phyloP scores from a whole-genome alignment of 2,888 invertebrate species.

The Tetragnatha montana region DNA sequence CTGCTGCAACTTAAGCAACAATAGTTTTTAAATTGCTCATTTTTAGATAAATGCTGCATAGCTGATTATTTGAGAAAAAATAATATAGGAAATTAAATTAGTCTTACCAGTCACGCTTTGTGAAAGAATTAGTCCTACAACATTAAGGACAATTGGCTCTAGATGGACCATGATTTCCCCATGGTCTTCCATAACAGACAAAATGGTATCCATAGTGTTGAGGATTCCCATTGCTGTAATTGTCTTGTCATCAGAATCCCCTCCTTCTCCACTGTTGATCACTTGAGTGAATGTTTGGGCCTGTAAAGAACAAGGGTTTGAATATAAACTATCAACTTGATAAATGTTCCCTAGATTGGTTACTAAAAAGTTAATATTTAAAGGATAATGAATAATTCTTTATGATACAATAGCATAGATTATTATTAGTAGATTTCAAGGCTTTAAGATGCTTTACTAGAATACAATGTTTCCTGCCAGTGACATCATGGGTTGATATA shows the following conservation, averaged over 20 bases:
- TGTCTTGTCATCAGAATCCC: conserved; percentile 91
- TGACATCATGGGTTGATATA: too few species aligned
- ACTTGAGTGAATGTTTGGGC: conserved; percentile 72
- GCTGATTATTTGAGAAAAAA: neutral
- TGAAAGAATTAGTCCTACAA: conserved; percentile 81
- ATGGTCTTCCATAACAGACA: conserved; percentile 93
- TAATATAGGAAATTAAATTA: conserved; percentile 17
- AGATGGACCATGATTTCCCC: conserved; percentile 85
- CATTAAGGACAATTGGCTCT: conserved; percentile 93
- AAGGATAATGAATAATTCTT: too few species aligned
- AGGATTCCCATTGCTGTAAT: conserved; percentile 97
- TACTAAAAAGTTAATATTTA: too few species aligned
- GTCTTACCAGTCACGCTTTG: conserved; percentile 87
- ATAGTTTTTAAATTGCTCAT: too few species aligned
- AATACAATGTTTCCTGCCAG: too few species aligned
- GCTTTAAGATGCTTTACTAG: too few species aligned
- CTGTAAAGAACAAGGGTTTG: conserved; percentile 33
- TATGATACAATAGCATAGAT: too few species aligned
- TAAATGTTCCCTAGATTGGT: too few species aligned
- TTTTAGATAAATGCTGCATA: too few species aligned
- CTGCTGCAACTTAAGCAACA: too few species aligned
- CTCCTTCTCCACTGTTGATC: conserved; percentile 71
- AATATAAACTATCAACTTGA: too few species aligned
- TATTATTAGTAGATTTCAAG: too few species aligned
- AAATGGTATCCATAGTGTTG: conserved; percentile 95